Evolutionary conservation across 2,113 vertebrate genomes (phyloP), one percentile per base, ranked within the genome.

Genomic region (Syngnathus scovelli): DNA sequence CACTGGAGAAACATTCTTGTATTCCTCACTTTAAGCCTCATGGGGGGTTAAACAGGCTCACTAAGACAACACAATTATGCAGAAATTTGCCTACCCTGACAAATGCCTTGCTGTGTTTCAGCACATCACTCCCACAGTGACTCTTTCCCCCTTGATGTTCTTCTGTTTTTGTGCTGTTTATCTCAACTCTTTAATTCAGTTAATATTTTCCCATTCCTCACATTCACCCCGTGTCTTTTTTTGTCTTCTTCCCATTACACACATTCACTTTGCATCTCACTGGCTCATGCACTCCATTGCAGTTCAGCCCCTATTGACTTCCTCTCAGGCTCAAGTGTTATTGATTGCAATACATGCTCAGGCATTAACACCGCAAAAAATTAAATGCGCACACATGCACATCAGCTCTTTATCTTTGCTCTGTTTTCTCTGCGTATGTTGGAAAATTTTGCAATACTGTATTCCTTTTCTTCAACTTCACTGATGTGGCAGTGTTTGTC

Each of bases 291-390:
- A 82, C 19, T 87, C 83, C 71, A 84, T 85, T 85, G 83, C 78
- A 78, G 74, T 64, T 70, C 76, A 82, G 79, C 76, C 66, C 74
- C 66, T 78, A 87, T 90, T 86, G 86, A 90, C 88, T 84, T 86
- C 70, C 78, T 89, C 78, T 85, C 79, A 44, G 71, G 83, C 81
- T 86, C 81, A 88, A 89, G 86, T 85, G 87, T 83, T 88, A 87
- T 90, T 90, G 88, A 90, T 89, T 84, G 78, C 77, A 82, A 65
- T 81, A 82, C 85, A 88, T 83, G 72, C 71, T 66, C 41, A 66
- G 67, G 68, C 74, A 61, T 66, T 63, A 62, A 62, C n/a, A 23
- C 71, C 71, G 66, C 72, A 75, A 64, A 66, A 75, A 68, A 67
- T 62, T 19, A n/a, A 58, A 58, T 58, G 55, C 18, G 23, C 54